Evolutionary conservation across 2,113 vertebrate genomes (phyloP), one percentile per base, ranked within the genome.

Genomic region (Pseudonaja textilis): DNA sequence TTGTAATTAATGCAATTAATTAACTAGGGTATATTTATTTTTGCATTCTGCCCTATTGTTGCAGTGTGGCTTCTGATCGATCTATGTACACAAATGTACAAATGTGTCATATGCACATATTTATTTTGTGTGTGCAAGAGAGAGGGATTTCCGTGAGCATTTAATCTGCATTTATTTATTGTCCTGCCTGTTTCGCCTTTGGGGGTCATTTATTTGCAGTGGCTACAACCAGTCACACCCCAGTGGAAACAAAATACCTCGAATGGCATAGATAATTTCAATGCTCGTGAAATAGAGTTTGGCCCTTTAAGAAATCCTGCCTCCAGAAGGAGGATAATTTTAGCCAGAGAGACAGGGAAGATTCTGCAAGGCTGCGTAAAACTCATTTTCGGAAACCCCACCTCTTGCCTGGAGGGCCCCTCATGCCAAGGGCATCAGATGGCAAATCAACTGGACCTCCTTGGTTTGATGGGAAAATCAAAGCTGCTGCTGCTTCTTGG

Each of bases 401-500:
- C 18, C n/a, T 81, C 74, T 81, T 22, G 7, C 34, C 64, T n/a
- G 8, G 74, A 42, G 34, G 74, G 34, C 42, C 3, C 42, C 39
- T 87, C 23, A 16, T 87, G 85, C 95, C 95, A 55, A 85, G 89
- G 92, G 91, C 92, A 93, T 87, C 74, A 47, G 1, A 12, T 87
- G 95, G 90, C 34, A 59, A 34, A 50, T 87, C 2, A 6, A 50
- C 69, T 18, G 54, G 74, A 45, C 25, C 9, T 20, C 90, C 69
- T 85, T 8, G 25, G 16, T 45, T 25, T 29, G 10, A 2, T 95
- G 94, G 93, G 69, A 96, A 96, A 97, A 97, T 96, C 45, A 88
- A 93, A 93, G 89, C 64, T 69, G 92, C 85, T 56, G 90, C 61
- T 95, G 97, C 97, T 74, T 97, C 97, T 97, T 97, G 91, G 93